Evolutionary conservation across 2,888 invertebrate genomes (phyloP), one percentile per base, ranked within the genome.

Genomic region (Hemaris fuciformis): DNA sequence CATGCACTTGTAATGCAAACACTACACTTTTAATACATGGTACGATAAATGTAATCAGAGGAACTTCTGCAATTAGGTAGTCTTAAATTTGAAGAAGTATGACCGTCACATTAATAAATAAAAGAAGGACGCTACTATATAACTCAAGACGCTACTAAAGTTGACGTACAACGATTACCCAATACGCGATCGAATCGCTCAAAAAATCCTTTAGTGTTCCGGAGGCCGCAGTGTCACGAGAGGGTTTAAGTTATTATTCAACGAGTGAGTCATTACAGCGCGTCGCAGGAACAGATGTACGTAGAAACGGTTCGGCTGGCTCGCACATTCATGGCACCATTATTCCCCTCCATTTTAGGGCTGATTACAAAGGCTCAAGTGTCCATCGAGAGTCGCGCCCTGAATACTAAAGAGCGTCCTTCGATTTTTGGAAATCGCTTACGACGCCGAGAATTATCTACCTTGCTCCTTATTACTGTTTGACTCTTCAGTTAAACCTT

Each of bases 281-380:
- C 10, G 10, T 8, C 43, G 20, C 18, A 10, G 27, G 18, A 18
- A 20, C 18, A 53, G n/a, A 31, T 18, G 7, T 18, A 53, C 18
- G 13, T 23, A 45, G 7, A 45, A 4, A 13, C 13, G n/a, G 10
- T 22, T 22, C 22, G 27, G 15, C 10, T 45, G 45, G 25, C 31
- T 15, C 31, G 31, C 18, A 31, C 53, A 53, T 53, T 53, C 53
- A 53, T 53, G 53, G 8, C 27, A 18, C 8, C 18, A 8, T 27
- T 45, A 45, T 45, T 23, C 45, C 18, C 20, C 53, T 53, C 31
- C 53, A 18, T 53, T 31, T 27, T 18, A 53, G 53, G 27, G 53
- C 31, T 53, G 53, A 53, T 53, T 53, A 53, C 53, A 31, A 53
- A 53, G 53, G 53, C 53, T 53, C 53, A 53, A 53, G 53, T 53